Evolutionary conservation across 2,888 invertebrate genomes (phyloP).

Genomic region (Yponomeuta plumbellus): DNA sequence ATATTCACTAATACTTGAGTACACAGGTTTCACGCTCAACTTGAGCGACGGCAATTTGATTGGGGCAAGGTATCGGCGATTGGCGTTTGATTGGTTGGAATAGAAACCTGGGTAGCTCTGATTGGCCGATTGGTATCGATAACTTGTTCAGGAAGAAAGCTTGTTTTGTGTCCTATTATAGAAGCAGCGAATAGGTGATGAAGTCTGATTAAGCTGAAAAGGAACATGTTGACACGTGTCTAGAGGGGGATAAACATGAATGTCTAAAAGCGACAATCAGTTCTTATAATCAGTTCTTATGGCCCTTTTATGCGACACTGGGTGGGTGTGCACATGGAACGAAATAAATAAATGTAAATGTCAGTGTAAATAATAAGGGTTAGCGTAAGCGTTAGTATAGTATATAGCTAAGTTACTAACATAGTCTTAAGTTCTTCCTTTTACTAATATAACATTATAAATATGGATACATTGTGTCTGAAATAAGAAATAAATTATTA

Average conservation of each 20-base stretch:
- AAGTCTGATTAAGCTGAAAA: background rate
- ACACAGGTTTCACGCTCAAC: constrained; percentile 39
- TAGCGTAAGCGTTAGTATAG: too few relatives aligned
- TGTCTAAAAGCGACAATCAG: too few relatives aligned
- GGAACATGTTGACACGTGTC: background rate
- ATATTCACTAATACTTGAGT: background rate
- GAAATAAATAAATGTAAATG: too few relatives aligned
- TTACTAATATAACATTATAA: too few relatives aligned
- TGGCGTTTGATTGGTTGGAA: background rate
- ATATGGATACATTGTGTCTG: too few relatives aligned
- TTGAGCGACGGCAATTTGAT: constrained; percentile 44
- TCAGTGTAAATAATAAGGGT: too few relatives aligned
- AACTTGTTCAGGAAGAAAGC: background rate
- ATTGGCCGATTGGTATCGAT: background rate
- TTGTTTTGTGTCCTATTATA: background rate
- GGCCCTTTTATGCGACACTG: too few relatives aligned
- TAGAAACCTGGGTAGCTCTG: background rate
- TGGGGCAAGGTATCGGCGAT: background rate
- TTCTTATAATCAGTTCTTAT: too few relatives aligned
- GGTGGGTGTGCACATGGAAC: too few relatives aligned
- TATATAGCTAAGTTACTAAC: too few relatives aligned
- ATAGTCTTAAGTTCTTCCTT: too few relatives aligned
- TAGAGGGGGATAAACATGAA: background rate
- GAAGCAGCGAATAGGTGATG: background rate
- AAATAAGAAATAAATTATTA: too few relatives aligned